Conservation (phyloP, 2,797 vertebrate species). For the Acanthurus lineatus region DNA sequence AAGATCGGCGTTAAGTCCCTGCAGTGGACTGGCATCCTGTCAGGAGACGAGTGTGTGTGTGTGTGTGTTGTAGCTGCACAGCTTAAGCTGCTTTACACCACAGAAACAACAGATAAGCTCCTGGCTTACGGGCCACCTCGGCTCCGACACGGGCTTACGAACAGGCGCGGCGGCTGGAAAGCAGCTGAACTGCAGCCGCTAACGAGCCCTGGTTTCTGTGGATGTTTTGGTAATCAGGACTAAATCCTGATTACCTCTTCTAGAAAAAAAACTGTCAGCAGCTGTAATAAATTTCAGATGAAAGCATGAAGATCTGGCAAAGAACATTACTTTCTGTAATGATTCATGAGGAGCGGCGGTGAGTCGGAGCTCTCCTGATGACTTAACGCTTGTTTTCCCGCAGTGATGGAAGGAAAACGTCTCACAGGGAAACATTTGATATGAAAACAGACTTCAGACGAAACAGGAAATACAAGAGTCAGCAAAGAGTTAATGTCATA, state of each 20-base stretch:
- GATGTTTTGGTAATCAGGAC: neutral
- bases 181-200: neutral
- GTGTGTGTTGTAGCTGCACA: slow-evolving; percentile 27
- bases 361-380: slow-evolving; percentile 22
- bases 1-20: slow-evolving; percentile 38
- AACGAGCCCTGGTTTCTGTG: neutral
- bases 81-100: slow-evolving; percentile 46
- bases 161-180: slow-evolving; percentile 1
- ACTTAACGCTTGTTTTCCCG: slow-evolving; percentile 60
- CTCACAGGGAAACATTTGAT: slow-evolving; percentile 64
- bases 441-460: slow-evolving; percentile 52
- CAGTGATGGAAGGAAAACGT: slow-evolving; percentile 51
- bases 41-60: slow-evolving; percentile 10
- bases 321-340: slow-evolving; percentile 25
- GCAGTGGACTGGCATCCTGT: slow-evolving; percentile 39
- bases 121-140: slow-evolving; percentile 8
- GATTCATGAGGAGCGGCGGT: neutral
- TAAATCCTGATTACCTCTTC: neutral
- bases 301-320: slow-evolving; percentile 12
- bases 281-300: neutral
- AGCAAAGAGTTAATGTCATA: slow-evolving; percentile 36
- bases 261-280: neutral
- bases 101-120: slow-evolving; percentile 50
- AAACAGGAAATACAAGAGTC: slow-evolving; percentile 42
- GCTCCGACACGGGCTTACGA: neutral